Percentiles rank a stretch among this genome's conserved stretches.
Conservation (phyloP, 2,797 vertebrate genomes). For the Sylvilagus floridanus region DNA sequence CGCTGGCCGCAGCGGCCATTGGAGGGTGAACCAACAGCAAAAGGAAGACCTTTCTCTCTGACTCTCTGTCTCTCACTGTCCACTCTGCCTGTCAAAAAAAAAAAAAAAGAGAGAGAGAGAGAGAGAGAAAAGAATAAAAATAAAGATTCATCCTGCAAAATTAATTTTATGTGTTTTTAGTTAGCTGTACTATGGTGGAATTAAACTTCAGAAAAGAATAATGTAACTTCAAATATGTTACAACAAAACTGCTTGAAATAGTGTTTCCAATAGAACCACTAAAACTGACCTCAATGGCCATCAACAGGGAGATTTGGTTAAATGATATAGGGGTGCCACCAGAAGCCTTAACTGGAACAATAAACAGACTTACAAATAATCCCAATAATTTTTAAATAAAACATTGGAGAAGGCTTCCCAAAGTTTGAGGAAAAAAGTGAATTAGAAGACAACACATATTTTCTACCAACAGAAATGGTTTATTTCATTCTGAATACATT, state of each 20-base stretch:
- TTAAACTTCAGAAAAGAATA: not conserved
- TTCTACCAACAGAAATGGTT: too few relatives aligned
- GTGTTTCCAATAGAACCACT: not conserved
- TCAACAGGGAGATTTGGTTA: not conserved
- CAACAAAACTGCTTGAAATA: not conserved
- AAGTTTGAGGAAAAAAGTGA: too few relatives aligned
- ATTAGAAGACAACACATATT: too few relatives aligned
- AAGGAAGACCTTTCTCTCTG: too few relatives aligned
- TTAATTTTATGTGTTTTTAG: not conserved
- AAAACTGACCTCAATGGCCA: not conserved
- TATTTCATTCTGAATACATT: not conserved
- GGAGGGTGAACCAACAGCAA: too few relatives aligned
- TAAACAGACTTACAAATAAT: not conserved
- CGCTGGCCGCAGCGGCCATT: too few relatives aligned
- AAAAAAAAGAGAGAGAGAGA: too few relatives aligned
- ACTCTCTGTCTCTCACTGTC: too few relatives aligned
- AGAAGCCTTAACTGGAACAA: not conserved
- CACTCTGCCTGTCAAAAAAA: too few relatives aligned
- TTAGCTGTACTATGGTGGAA: not conserved
- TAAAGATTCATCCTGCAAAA: too few relatives aligned
- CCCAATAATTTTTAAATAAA: not conserved
- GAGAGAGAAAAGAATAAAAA: too few relatives aligned
- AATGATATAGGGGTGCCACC: not conserved
- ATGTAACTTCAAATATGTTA: not conserved
- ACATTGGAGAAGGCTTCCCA: too few relatives aligned